Conservation (phyloP, 2,797 vertebrate genomes). For the Morus bassanus region DNA sequence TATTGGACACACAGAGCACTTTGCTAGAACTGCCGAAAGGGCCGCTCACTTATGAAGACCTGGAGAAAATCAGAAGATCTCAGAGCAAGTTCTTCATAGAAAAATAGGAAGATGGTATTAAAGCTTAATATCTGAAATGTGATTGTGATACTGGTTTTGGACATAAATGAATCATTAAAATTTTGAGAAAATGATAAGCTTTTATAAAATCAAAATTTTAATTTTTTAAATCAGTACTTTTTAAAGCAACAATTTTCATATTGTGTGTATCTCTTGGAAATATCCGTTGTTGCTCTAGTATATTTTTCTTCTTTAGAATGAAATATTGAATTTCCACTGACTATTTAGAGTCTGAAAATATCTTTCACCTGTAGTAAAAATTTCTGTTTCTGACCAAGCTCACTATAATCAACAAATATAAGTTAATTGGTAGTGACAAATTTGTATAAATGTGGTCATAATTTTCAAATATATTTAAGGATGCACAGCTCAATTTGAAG, state of each 20-base stretch:
- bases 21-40: constrained; percentile 82
- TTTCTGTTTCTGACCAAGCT: background rate
- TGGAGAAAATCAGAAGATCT: constrained; percentile 86
- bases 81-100: constrained; percentile 79
- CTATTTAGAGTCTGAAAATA: background rate
- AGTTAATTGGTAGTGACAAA: background rate
- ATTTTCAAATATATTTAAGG: background rate
- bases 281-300: background rate
- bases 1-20: constrained; percentile 76
- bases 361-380: background rate
- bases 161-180: background rate
- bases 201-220: background rate
- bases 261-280: background rate
- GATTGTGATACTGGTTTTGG: constrained; percentile 14
- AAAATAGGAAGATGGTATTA: constrained; percentile 71
- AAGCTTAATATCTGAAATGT: background rate
- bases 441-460: background rate
- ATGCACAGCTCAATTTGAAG: background rate
- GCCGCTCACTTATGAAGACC: constrained; percentile 81
- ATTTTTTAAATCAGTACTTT: background rate
- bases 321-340: background rate
- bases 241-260: background rate
- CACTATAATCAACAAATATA: background rate
- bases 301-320: background rate
- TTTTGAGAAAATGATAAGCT: background rate